Base-by-base conservation (phyloP, 1,140 invertebrate species). In the Bombyx mandarina region DNA sequence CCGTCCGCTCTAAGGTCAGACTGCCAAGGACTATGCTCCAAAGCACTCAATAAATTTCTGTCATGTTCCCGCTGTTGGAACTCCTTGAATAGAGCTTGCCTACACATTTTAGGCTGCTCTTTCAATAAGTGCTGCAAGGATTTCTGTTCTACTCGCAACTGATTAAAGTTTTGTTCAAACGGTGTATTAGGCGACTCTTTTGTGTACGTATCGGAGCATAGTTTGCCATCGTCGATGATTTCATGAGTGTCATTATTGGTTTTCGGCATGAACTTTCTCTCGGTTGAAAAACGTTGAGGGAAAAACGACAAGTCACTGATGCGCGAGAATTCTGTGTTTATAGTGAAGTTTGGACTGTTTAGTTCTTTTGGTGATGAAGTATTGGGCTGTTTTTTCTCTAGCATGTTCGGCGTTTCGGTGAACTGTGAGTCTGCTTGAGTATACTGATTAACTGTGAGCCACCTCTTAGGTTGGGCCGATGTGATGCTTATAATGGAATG, bases 261-360 rank as follows among this genome's bases (percentile, higher is more conserved):
- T 73, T 77, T 86, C 0, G 73, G 71, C 8, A 76, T 54, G 10
- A 72, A 54, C 68, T 89, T 89, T 54, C 69, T 74, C 67, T 89
- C 88, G 6, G 86, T 89, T 6, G 88, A 89, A 66, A 78, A 88
- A 67, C 82, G 73, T 72, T 80, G 81, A 3, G 88, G 86, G 52
- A 81, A 79, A 60, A 89, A 89, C 1, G 83, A 79, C 10, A 81
- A 69, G 46, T 89, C 83, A 57, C 84, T 86, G 52, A 87, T 81
- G 10, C 80, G 74, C 7, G 82, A 86, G 58, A 84, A 77, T 45
- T 84, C 85, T 9, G 84, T 88, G 54, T 85, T 84, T 9, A 83
- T 85, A 5, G 85, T 77, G 60, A 87, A 87, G 56, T 87, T 86
- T 3, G 81, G 79, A 63, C 79, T 87, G 49, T 79, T 82, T 1